Conservation (phyloP, 2,888 invertebrate genomes). For the Mesorhabditis belari region DNA sequence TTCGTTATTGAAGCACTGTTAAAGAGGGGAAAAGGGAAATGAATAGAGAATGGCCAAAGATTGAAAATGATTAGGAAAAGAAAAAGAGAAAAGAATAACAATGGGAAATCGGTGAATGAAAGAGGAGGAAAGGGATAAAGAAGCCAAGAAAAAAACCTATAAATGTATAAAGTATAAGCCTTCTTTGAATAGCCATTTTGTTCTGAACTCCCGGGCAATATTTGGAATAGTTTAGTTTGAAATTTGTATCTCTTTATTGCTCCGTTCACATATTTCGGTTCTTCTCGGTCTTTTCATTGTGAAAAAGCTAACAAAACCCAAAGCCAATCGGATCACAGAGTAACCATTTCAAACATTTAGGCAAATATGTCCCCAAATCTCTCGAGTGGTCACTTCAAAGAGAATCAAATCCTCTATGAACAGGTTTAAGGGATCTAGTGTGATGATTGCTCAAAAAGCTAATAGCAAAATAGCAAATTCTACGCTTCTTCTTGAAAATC, state of each 20-base stretch:
- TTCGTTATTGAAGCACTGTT: too few species aligned
- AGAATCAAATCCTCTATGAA: conserved; percentile 77
- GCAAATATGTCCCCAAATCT: conserved; percentile 98
- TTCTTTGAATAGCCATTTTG: too few species aligned
- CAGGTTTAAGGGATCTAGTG: conserved; percentile 66
- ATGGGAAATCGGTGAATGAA: too few species aligned
- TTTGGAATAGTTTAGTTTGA: too few species aligned
- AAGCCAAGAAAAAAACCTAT: conserved; percentile 10
- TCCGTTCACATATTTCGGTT: conserved; percentile 80
- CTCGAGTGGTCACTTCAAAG: conserved; percentile 83
- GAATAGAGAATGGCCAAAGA: too few species aligned
- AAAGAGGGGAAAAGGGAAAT: too few species aligned
- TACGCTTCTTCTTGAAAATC: not conserved
- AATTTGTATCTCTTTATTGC: conserved; percentile 7
- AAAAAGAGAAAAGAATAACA: too few species aligned
- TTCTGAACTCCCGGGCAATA: too few species aligned
- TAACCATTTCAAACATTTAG: conserved; percentile 48
- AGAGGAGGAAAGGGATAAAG: too few species aligned
- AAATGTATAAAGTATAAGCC: conserved; percentile 35
- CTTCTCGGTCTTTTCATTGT: conserved; percentile 88
- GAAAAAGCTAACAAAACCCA: conserved; percentile 67
- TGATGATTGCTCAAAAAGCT: too few species aligned
- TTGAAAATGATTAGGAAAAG: too few species aligned
- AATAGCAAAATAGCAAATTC: too few species aligned
- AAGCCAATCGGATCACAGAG: not conserved